Evolutionary conservation across 2,888 invertebrate genomes (phyloP).

Genomic region (Mimumesa dahlbomi): DNA sequence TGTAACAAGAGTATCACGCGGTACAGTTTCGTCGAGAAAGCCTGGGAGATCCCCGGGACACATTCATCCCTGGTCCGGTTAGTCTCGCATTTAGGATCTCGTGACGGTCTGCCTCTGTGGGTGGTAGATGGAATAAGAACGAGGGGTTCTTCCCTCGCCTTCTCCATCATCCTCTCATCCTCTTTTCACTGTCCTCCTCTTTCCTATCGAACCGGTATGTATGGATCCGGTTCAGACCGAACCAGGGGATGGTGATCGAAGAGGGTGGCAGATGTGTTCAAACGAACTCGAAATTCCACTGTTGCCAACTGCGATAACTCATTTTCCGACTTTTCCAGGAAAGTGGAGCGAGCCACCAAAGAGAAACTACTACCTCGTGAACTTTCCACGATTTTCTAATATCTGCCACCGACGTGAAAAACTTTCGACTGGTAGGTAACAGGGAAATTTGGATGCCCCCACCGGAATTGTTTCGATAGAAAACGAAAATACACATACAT

Average conservation of each 20-base stretch:
- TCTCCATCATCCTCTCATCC: constrained; percentile 13
- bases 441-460: background rate
- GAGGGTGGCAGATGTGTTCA: constrained; percentile 59
- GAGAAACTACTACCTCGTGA: background rate
- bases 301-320: constrained; percentile 47
- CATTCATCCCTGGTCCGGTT: constrained; percentile 41
- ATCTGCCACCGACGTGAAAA: background rate
- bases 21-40: constrained; percentile 16
- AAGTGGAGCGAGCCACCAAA: constrained; percentile 4
- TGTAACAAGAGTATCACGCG: constrained; percentile 40
- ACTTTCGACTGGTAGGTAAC: background rate
- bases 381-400: constrained; percentile 11
- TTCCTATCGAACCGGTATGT: constrained; percentile 22
- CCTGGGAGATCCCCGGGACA: constrained; percentile 16
- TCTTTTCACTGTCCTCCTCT: constrained; percentile 10
- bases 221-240: constrained; percentile 40
- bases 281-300: constrained; percentile 41
- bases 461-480: too few species aligned
- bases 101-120: constrained; percentile 63
- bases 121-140: constrained; percentile 71
- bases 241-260: constrained; percentile 33
- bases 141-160: constrained; percentile 53
- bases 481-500: too few species aligned
- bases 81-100: constrained; percentile 62
- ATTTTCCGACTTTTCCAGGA: constrained; percentile 47